Base-by-base conservation (phyloP, 2,113 vertebrate species). In the Trichechus manatus region DNA sequence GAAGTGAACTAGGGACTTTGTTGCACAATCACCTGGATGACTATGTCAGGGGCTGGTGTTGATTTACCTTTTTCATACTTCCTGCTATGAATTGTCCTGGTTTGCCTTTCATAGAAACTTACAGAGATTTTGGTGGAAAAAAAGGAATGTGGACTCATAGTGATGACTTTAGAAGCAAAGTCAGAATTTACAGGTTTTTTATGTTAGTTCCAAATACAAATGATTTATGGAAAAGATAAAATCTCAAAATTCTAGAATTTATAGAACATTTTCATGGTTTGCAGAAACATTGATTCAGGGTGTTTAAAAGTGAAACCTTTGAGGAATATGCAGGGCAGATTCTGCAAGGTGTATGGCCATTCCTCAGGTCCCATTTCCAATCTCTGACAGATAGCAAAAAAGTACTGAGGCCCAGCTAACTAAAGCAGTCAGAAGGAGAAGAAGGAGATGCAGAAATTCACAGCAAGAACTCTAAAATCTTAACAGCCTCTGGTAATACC, bases 211-310 rank as follows among this genome's bases (percentile, higher is more conserved):
- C 13, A 89, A 79, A n/a, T n/a, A 15, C 23, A 91, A 39, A 70
- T 3, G 86, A 53, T 36, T 39, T 84, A 4, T 39, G 5, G 11
- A 83, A 6, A 3, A 64, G 39, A 56, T 89, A 17, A 64, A 36
- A 89, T n/a, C 17, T 86, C 36, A 94, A 74, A 87, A 10, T 9
- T 39, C 63, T 90, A 63, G 61, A 72, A 78, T 63, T 89, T 66
- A 5, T 68, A 80, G 17, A n/a, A 59, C 19, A 44, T 19, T 1
- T 10, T 25, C 59, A 39, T 68, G 20, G 4, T n/a, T 87, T 59
- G 23, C 14, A 80, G 1, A 85, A 90, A 80, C 3, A 83, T 64
- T 3, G 25, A 50, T 42, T 64, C 36, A 79, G 42, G 7, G 63
- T 68, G 13, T 75, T 86, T 31, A 70, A 31, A 93, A 36, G 23